phyloP scores from a whole-genome alignment of 2,113 vertebrate genomes.

The Scortum barcoo region DNA sequence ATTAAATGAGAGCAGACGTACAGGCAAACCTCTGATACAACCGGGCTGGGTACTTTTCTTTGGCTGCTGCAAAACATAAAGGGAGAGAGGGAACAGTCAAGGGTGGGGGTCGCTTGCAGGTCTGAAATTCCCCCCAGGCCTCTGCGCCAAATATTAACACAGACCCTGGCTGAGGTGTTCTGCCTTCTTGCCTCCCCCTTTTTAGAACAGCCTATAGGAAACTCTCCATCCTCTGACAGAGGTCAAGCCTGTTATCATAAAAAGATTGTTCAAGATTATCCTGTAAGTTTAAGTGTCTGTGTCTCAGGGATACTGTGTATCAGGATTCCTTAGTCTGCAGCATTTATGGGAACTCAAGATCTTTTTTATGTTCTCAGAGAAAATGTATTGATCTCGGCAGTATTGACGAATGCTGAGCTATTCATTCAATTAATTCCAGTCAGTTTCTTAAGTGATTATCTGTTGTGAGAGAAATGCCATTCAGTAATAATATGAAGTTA shows the following conservation, averaged over 20 bases:
- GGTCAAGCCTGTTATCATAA: constrained; percentile 17
- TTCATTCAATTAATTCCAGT: constrained; percentile 11
- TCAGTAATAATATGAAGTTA: constrained; percentile 7
- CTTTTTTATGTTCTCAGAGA: background rate
- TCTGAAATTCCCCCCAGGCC: constrained; percentile 32
- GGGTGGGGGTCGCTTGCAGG: constrained; percentile 31
- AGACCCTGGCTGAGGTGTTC: background rate
- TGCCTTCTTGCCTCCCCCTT: background rate
- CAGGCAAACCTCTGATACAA: constrained; percentile 51
- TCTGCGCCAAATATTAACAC: constrained; percentile 24
- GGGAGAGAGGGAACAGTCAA: constrained; percentile 13
- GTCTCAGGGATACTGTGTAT: background rate
- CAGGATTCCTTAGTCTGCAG: background rate
- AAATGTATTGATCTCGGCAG: background rate
- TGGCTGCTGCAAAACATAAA: constrained; percentile 61
- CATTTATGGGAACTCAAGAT: background rate
- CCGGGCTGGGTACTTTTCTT: constrained; percentile 57
- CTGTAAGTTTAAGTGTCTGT: background rate
- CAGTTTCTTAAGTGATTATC: background rate
- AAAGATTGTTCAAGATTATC: constrained; percentile 3
- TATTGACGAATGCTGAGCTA: background rate
- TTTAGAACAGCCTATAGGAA: background rate
- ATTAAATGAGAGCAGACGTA: constrained; percentile 66
- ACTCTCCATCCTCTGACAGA: background rate
- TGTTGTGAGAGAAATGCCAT: background rate